Percentiles rank a stretch among this genome's conserved stretches.
phyloP scores from a whole-genome alignment of 2,113 vertebrate genomes.

The Parus major region DNA sequence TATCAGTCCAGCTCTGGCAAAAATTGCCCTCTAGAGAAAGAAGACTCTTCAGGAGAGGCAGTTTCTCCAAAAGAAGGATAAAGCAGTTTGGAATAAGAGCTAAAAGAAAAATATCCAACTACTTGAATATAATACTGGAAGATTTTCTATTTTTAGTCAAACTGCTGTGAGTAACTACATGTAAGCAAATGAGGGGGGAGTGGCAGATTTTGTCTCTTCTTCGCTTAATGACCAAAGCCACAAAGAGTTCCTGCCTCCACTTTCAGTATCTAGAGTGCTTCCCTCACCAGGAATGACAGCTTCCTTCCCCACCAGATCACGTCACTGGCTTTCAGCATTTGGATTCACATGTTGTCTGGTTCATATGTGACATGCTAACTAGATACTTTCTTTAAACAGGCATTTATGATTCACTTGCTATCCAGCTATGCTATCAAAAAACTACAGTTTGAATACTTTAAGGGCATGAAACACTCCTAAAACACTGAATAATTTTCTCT shows the following conservation, averaged over 20 bases:
- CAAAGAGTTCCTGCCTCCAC: neutral
- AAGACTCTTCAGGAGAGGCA: neutral
- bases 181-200: neutral
- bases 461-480: neutral
- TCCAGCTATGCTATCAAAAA: neutral
- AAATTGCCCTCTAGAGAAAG: neutral
- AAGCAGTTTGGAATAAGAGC: neutral
- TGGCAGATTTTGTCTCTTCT: neutral
- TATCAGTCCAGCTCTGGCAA: neutral
- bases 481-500: constrained; percentile 30
- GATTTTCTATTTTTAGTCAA: neutral
- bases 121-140: neutral
- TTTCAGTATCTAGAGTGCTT: neutral
- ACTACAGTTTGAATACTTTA: neutral
- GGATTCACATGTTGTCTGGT: neutral
- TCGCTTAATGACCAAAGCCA: neutral
- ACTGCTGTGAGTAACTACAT: neutral
- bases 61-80: neutral
- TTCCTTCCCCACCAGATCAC: neutral
- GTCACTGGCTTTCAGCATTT: neutral
- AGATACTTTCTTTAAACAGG: neutral
- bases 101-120: neutral
- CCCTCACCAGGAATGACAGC: neutral
- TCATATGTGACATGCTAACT: neutral
- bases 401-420: constrained; percentile 15